Evolutionary conservation across 2,888 invertebrate genomes (phyloP), one percentile per base, ranked within the genome.

Genomic region (Camptogramma bilineatum): DNA sequence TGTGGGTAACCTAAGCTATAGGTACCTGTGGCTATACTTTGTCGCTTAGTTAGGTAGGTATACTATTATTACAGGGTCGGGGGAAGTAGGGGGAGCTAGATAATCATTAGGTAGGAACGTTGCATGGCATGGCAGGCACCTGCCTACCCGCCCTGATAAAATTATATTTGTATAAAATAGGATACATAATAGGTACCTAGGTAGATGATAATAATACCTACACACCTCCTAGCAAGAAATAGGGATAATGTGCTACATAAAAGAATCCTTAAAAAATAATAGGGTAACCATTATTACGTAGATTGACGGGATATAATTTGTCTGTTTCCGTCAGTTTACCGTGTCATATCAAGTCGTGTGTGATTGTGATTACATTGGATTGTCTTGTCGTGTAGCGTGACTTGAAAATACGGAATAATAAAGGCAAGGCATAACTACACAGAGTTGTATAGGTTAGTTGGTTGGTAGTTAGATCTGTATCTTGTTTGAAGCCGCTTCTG

Each of bases 61-160:
- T n/a, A n/a, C 19, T 46, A 46, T 46, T 46, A 46, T 18, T 46
- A 18, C 17, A 17, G 46, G 10, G n/a, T n/a, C n/a, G n/a, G 17
- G 44, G 19, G 4, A 19, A 5, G 13, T 0, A 13, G 8, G 21
- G 48, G 48, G 18, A 48, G 19, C n/a, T n/a, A 9, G 21, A 21
- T 48, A 48, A 19, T 21, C 21, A 48, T 48, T 48, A 48, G 28
- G 28, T 28, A 28, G 28, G 28, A 7, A 28, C 28, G 28, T 48
- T 21, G 48, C 21, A 21, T 21, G 13, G 48, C n/a, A n/a, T n/a
- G n/a, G n/a, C n/a, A n/a, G n/a, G n/a, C 48, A 48, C 48, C 48
- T 48, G 48, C 48, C 28, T 28, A 28, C 48, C 13, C 13, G 48
- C 10, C 21, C 13, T 48, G n/a, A 10, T 18, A 13, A 21, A 4